Base-by-base conservation (phyloP, 2,797 vertebrate species). In the Cuculus canorus region DNA sequence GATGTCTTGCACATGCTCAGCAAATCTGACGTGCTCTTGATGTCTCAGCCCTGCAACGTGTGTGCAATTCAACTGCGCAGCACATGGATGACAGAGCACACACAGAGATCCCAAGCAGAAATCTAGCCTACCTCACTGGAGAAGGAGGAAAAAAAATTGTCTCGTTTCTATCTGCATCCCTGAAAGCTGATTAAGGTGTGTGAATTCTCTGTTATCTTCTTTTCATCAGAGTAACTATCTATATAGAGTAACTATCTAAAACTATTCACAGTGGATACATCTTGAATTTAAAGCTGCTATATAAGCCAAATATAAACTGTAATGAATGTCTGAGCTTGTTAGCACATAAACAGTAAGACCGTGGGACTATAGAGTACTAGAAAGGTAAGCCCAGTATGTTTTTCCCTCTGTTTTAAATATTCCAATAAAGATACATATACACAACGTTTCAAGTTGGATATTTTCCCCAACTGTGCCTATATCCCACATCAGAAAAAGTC, bases 31-130 rank as follows among this genome's bases (percentile, higher is more conserved):
- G 2, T 5, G n/a, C 60, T 66, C 60, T 2, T 22, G 66, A 32
- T 76, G 88, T 94, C 81, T 43, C 75, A 0, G 63, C 13, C 70
- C 17, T 10, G 3, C 9, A 19, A 3, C 0, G 13, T 7, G n/a
- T 39, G 65, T 21, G 37, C 0, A 3, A 37, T 54, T 33, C 14
- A 23, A 48, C 32, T 15, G 80, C 1, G 0, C 43, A 6, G 70
- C 96, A 95, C 81, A 25, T 64, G 96, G 93, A 3, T 22, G 15
- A 2, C 84, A 92, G 66, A 82, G 89, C 50, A 17, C 70, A 13
- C 0, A 0, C 76, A 53, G 61, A 27, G 59, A 81, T 39, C n/a
- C 39, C 57, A 14, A 27, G 2, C 43, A 69, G 60, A 47, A 53
- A 80, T 14, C 47, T 33, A 32, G 63, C 54, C 47, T 32, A 10